Evolutionary conservation across 2,888 invertebrate species (phyloP).

Genomic region (Melitaea athalia): DNA sequence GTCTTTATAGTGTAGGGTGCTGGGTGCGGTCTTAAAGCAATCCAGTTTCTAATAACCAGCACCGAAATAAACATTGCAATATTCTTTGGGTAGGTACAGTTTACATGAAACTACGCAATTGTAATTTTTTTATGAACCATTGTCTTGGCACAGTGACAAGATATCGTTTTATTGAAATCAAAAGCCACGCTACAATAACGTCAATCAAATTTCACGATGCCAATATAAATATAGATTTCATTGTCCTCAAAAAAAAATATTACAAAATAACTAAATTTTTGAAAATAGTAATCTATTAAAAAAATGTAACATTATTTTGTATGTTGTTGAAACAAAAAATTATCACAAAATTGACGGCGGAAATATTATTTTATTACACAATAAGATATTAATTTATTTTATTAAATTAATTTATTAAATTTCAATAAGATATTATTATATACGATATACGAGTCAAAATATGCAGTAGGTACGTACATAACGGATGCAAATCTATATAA

Average conservation of each 20-base stretch:
- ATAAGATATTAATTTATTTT: too few relatives aligned
- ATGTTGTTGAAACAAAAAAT: too few relatives aligned
- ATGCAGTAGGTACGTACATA: too few relatives aligned
- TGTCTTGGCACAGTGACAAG: constrained; percentile 73
- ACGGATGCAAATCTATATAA: too few relatives aligned
- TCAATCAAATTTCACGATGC: constrained; percentile 11
- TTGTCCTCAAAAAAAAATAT: background rate
- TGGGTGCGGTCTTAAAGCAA: constrained; percentile 1
- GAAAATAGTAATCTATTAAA: too few relatives aligned
- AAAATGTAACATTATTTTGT: too few relatives aligned
- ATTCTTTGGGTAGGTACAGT: constrained; percentile 36
- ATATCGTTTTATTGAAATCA: constrained; percentile 59
- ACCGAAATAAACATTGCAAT: constrained; percentile 56
- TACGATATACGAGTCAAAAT: too few relatives aligned
- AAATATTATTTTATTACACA: too few relatives aligned
- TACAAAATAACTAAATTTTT: background rate
- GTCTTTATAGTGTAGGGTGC: background rate
- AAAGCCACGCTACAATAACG: constrained; percentile 27
- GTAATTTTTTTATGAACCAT: constrained; percentile 64
- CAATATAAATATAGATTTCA: background rate
- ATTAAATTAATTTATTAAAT: too few relatives aligned
- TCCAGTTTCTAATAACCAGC: constrained; percentile 19
- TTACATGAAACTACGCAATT: constrained; percentile 66
- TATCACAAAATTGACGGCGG: too few relatives aligned
- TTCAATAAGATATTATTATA: too few relatives aligned